phyloP scores from a whole-genome alignment of 2,888 invertebrate genomes.

The Abscondita cerata region DNA sequence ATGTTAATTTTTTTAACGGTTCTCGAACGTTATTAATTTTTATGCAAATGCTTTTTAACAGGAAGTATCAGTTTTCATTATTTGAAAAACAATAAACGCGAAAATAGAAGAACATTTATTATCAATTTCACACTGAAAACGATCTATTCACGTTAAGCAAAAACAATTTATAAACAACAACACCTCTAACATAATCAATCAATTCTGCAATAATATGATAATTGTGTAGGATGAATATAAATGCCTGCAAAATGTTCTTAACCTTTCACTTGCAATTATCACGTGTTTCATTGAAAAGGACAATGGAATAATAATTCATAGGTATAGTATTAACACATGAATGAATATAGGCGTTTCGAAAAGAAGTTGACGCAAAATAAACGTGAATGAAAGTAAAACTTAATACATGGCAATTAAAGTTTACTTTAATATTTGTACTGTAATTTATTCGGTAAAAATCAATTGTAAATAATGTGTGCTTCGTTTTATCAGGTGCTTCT shows the following conservation, averaged over 20 bases:
- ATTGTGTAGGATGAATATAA: slow-evolving; percentile 24
- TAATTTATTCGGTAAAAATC: too few species aligned
- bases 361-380: slow-evolving; percentile 26
- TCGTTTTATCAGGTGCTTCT: too few species aligned
- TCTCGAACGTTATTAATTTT: neutral
- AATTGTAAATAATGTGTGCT: too few species aligned
- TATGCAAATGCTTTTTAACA: slow-evolving; percentile 8
- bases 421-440: too few species aligned
- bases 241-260: slow-evolving; percentile 20
- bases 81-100: slow-evolving; percentile 6
- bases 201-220: slow-evolving; percentile 27
- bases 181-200: slow-evolving; percentile 22
- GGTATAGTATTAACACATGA: slow-evolving; percentile 39
- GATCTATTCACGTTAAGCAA: slow-evolving; percentile 19
- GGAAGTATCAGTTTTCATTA: neutral
- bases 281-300: slow-evolving; percentile 30
- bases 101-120: slow-evolving; percentile 12
- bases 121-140: slow-evolving; percentile 22
- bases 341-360: slow-evolving; percentile 37
- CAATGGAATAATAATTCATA: slow-evolving; percentile 33
- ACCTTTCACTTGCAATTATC: slow-evolving; percentile 32
- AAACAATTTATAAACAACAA: slow-evolving; percentile 23
- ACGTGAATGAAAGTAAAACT: slow-evolving; percentile 13
- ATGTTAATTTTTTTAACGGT: neutral
- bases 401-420: neutral